Base-by-base conservation (phyloP, 2,888 invertebrate species). In the Schrankia costaestrigalis region DNA sequence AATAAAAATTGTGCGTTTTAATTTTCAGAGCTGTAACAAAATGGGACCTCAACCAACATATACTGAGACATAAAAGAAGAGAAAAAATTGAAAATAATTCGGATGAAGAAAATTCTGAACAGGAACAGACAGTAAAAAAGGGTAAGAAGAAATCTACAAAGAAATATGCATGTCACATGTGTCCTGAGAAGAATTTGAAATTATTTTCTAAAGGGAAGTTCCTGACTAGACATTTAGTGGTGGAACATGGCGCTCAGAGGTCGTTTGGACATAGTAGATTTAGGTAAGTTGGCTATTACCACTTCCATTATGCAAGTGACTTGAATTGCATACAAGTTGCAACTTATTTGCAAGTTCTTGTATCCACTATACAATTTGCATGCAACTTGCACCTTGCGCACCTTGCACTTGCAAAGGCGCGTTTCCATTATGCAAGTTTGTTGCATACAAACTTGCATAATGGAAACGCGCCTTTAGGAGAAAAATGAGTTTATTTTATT, bases 261-360 rank as follows among this genome's bases (percentile, higher is more conserved):
- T 92, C 95, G 0, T 91, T 91, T 9, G 95, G 95, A 1, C 93
- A 94, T 61, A 92, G 92, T 36, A 82, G 95, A 46, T 95, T 95
- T 68, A 90, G 92, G 89, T 83, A 80, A 89, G 54, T 9, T 10
- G 21, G 3, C 2, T 8, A 7, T 24, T 24, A 2, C 11, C 11
- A 10, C 8, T 24, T 7, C 24, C n/a, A n/a, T n/a, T n/a, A n/a
- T n/a, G n/a, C n/a, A n/a, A n/a, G n/a, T n/a, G n/a, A n/a, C n/a
- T n/a, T n/a, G n/a, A n/a, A n/a, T n/a, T n/a, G n/a, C n/a, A n/a
- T n/a, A n/a, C n/a, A n/a, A n/a, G n/a, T n/a, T n/a, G n/a, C n/a
- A n/a, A n/a, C n/a, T n/a, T n/a, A n/a, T n/a, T n/a, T n/a, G n/a
- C n/a, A n/a, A n/a, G n/a, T n/a, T n/a, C n/a, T n/a, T n/a, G n/a